Evolutionary conservation across 2,888 invertebrate species (phyloP).

Genomic region (Diplazon laetatorius): DNA sequence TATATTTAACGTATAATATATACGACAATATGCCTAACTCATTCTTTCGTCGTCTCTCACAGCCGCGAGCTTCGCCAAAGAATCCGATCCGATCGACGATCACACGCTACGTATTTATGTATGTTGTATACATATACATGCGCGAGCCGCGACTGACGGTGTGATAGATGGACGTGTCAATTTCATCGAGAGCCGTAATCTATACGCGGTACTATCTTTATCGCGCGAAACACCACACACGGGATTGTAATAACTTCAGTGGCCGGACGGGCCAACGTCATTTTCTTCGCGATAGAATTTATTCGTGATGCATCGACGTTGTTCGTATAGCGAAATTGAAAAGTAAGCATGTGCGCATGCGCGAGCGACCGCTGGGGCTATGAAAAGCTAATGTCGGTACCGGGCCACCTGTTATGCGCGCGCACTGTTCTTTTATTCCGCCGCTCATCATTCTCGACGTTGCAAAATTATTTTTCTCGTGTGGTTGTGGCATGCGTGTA

Average conservation of each 20-base stretch:
- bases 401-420: constrained; percentile 20
- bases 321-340: constrained; percentile 28
- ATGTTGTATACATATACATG: constrained; percentile 17
- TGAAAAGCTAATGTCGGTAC: neutral
- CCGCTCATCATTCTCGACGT: neutral
- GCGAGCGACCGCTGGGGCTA: neutral
- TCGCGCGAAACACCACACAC: constrained; percentile 66
- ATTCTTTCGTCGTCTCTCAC: constrained; percentile 42
- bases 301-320: constrained; percentile 39
- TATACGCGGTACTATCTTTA: constrained; percentile 73
- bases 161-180: constrained; percentile 79
- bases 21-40: constrained; percentile 17
- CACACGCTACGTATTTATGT: constrained; percentile 4
- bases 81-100: constrained; percentile 10
- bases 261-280: constrained; percentile 18
- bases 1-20: constrained; percentile 33
- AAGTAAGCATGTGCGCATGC: constrained; percentile 16
- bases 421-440: constrained; percentile 4
- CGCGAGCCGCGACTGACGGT: too few relatives aligned
- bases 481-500: too few relatives aligned
- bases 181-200: constrained; percentile 74
- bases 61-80: constrained; percentile 31
- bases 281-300: constrained; percentile 35
- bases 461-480: neutral
- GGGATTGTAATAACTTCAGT: constrained; percentile 49